phyloP scores from a whole-genome alignment of 1,140 invertebrate species.

The Danaus plexippus region DNA sequence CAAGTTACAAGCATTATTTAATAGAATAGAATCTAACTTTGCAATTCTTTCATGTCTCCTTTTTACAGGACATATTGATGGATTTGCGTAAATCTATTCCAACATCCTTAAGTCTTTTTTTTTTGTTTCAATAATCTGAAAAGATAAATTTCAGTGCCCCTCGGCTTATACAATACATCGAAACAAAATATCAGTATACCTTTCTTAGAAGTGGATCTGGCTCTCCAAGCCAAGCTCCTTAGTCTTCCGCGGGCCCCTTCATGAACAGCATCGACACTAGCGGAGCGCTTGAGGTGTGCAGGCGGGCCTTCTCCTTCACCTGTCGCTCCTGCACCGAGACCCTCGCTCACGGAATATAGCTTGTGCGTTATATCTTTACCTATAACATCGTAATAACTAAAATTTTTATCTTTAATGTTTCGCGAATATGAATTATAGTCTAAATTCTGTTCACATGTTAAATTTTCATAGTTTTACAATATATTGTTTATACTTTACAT shows the following conservation, averaged over 20 bases:
- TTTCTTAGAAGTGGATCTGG: constrained; percentile 45
- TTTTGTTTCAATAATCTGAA: too few relatives aligned
- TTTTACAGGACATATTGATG: too few relatives aligned
- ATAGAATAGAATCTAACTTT: too few relatives aligned
- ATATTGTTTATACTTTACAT: neutral
- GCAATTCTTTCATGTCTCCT: too few relatives aligned
- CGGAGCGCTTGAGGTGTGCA: constrained; percentile 75
- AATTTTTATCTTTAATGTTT: too few relatives aligned
- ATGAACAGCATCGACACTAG: constrained; percentile 85
- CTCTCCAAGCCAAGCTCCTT: constrained; percentile 77
- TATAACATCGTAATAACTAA: constrained; percentile 38
- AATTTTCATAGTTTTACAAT: neutral
- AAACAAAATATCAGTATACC: constrained; percentile 28
- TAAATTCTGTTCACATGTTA: neutral
- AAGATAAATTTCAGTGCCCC: too few relatives aligned
- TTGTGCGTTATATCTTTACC: constrained; percentile 90
- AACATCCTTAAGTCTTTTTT: too few relatives aligned
- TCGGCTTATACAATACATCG: too few relatives aligned
- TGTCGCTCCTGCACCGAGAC: constrained; percentile 67
- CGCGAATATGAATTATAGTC: neutral
- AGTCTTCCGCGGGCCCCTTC: constrained; percentile 81
- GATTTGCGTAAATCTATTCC: too few relatives aligned
- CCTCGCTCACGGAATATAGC: constrained; percentile 83
- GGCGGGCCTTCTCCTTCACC: constrained; percentile 53
- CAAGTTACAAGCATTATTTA: too few relatives aligned